A percentile compares a stretch with the other conserved stretches of the same genome.
Conservation (phyloP, 2,888 invertebrate species). For the Cephus sareptanus region DNA sequence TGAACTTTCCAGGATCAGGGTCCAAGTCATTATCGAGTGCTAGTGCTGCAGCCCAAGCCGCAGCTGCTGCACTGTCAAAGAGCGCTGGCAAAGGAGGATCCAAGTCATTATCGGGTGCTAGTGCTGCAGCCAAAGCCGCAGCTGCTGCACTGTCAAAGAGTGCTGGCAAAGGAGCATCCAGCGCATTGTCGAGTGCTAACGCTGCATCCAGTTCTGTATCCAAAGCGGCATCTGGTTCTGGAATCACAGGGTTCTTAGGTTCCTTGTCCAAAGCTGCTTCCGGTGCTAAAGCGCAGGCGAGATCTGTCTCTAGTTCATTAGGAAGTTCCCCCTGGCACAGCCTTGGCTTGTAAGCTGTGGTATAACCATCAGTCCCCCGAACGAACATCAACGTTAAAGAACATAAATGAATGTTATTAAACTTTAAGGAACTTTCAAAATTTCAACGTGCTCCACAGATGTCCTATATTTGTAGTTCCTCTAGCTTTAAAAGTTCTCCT, state of each 20-base stretch:
- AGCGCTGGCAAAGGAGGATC: background rate
- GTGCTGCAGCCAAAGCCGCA: background rate
- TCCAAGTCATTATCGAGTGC: background rate
- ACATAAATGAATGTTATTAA: background rate
- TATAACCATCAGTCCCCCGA: background rate
- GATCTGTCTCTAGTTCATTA: background rate
- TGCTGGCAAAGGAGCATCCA: no score
- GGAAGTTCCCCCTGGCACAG: fast-evolving
- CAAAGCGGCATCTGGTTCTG: no score
- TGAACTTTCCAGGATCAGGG: no score
- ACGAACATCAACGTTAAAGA: background rate
- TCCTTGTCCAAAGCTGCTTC: no score
- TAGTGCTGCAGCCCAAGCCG: no score
- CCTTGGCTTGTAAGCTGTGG: background rate
- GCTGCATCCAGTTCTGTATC: no score
- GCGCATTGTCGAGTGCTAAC: background rate
- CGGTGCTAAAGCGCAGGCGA: background rate
- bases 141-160: background rate
- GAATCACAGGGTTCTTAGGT: no score
- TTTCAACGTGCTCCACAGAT: background rate
- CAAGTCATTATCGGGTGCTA: background rate
- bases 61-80: no score
- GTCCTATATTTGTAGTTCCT: background rate
- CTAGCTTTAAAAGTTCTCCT: background rate
- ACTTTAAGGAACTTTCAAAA: background rate